Conservation (phyloP, 64 coral and sea anemone species). For the Pachyseris speciosa region DNA sequence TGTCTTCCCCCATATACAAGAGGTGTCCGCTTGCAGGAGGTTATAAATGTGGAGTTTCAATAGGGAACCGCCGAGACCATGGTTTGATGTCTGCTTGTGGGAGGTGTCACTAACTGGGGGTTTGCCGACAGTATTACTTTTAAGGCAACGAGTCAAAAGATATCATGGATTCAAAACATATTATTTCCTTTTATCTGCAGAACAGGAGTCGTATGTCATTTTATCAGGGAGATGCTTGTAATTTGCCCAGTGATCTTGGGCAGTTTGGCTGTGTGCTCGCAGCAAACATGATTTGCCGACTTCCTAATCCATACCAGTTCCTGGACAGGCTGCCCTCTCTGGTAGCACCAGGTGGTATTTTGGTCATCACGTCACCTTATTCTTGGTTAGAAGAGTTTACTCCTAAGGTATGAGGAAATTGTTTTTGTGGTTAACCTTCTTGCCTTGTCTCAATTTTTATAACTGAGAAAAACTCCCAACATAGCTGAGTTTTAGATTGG, state of each 20-base stretch:
- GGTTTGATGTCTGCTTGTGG: too few relatives aligned
- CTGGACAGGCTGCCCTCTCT: slow-evolving; percentile 51
- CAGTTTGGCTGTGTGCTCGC: slow-evolving; percentile 74
- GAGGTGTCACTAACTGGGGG: too few relatives aligned
- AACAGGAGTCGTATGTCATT: slow-evolving; percentile 51
- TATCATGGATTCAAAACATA: neutral
- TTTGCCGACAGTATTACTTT: neutral
- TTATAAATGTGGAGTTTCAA: too few relatives aligned
- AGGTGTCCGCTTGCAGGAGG: too few relatives aligned
- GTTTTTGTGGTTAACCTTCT: too few relatives aligned
- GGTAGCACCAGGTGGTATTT: slow-evolving; percentile 61
- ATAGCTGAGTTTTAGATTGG: too few relatives aligned
- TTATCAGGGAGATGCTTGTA: slow-evolving; percentile 59
- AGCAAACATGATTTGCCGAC: slow-evolving; percentile 61
- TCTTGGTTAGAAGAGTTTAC: slow-evolving; percentile 72
- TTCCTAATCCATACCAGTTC: slow-evolving; percentile 56
- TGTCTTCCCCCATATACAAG: too few relatives aligned
- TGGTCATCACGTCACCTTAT: slow-evolving; percentile 58
- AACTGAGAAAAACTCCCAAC: too few relatives aligned
- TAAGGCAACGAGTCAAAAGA: too few relatives aligned
- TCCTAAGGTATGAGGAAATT: slow-evolving; percentile 36
- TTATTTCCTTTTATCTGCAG: slow-evolving; percentile 3
- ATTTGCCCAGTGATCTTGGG: slow-evolving; percentile 59
- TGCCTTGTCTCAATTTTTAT: too few relatives aligned
- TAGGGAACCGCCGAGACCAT: too few relatives aligned